These are phyloP conservation scores for Myotis daubentonii DNA, from an alignment of 2,797 vertebrate genomes.

Conservation along the genomic window DNA sequence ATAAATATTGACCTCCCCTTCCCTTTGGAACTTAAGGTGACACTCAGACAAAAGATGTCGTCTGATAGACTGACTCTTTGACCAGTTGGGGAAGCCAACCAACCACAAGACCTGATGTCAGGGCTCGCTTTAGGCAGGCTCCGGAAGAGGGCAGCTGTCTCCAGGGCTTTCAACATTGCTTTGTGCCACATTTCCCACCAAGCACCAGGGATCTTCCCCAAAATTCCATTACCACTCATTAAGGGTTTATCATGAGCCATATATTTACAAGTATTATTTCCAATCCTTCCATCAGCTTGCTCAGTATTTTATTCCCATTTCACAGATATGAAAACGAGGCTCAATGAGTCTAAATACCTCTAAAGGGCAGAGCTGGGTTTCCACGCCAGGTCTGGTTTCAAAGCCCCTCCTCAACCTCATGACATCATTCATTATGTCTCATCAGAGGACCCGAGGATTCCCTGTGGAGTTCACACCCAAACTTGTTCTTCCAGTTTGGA, in stretches of 20 bases:
- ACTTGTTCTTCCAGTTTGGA: constrained; percentile 76
- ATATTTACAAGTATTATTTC: background rate
- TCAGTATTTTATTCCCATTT: background rate
- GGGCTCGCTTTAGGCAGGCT: background rate
- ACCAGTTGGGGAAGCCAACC: background rate
- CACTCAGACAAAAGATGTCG: constrained; percentile 78
- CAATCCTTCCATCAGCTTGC: background rate
- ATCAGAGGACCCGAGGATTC: constrained; percentile 1
- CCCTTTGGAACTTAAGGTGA: constrained; percentile 79
- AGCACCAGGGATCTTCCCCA: background rate
- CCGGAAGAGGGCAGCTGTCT: background rate
- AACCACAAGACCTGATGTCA: background rate
- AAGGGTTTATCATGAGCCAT: background rate
- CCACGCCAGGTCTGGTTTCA: constrained; percentile 28
- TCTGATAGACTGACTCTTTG: constrained; percentile 16
- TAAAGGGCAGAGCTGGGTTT: background rate
- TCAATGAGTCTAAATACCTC: background rate
- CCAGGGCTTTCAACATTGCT: background rate
- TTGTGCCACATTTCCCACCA: background rate
- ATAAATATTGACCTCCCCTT: constrained; percentile 77
- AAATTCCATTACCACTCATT: background rate
- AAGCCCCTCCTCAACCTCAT: constrained; percentile 26
- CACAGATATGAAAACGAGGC: background rate
- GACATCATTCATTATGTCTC: constrained; percentile 60
- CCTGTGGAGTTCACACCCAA: constrained; percentile 53